Base-by-base conservation (phyloP, 1,140 invertebrate genomes). In the Sitophilus oryzae region DNA sequence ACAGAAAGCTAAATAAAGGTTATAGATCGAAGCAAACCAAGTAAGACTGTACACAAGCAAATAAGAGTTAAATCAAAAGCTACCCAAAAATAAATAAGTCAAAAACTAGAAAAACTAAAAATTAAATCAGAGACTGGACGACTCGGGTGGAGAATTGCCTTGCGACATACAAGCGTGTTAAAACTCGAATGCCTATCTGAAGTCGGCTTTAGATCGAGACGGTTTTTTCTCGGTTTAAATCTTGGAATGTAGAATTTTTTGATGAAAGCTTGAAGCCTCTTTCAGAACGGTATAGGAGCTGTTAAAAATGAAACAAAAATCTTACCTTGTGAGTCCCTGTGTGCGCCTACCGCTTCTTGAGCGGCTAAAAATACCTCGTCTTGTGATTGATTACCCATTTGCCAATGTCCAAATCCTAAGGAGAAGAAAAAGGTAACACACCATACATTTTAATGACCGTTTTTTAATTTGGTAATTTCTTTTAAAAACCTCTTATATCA, bases 251-350 rank as follows among this genome's bases (percentile, higher is more conserved):
- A n/a, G n/a, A 23, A 46, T 38, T 19, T 34, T 21, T n/a, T 25
- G 14, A 11, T 19, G 52, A 34, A 19, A 40, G 30, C 42, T 34
- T 48, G 42, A 5, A 41, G 48, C 48, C 53, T 59, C 48, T 54
- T 57, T 52, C 59, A 65, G 44, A 62, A 56, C 48, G 46, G 50
- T 51, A 50, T 37, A 44, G 36, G 60, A 64, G 63, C 57, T 37
- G 56, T n/a, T 56, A 62, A 52, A 67, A 66, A 66, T 69, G 58
- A 66, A 71, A 66, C 58, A 60, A 72, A 72, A 71, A 68, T 76
- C 83, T 82, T 83, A 85, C 83, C 83, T 86, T 85, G 83, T 69
- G 83, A 83, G 76, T 86, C 83, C 73, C 83, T 79, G 73, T 84
- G 82, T 73, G 82, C 81, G 71, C 79, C 79, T 56, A 76, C 77